These are phyloP conservation scores for Drosophila neotestacea DNA, from an alignment of 2,888 invertebrate genomes.

Conservation along the genomic window DNA sequence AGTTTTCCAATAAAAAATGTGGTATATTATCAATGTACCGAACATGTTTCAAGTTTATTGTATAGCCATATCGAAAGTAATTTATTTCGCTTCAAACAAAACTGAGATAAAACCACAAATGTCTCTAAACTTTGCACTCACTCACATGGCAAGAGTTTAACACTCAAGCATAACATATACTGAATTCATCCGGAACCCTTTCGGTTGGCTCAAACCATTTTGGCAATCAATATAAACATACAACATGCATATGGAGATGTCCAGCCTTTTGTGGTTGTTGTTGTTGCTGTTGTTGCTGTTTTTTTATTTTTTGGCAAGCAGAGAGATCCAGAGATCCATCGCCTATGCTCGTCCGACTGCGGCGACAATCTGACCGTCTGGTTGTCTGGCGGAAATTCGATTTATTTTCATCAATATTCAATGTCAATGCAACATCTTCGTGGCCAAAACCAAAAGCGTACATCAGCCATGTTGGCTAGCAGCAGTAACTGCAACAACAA, in stretches of 20 bases:
- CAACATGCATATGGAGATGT: conserved; percentile 48
- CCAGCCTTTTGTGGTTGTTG: conserved; percentile 14
- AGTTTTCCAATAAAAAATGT: too few relatives aligned
- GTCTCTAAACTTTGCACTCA: conserved; percentile 30
- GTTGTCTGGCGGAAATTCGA: conserved; percentile 76
- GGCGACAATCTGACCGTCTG: conserved; percentile 24
- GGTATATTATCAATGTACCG: too few relatives aligned
- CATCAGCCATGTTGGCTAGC: conserved; percentile 68
- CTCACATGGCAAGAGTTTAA: conserved; percentile 38
- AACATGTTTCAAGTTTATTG: background rate
- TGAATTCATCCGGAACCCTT: conserved; percentile 69
- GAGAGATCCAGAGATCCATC: conserved; percentile 47
- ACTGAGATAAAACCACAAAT: conserved; percentile 57
- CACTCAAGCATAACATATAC: conserved; percentile 47
- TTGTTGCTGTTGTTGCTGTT: conserved; percentile 10
- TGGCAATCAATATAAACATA: conserved; percentile 65
- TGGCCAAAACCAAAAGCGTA: conserved; percentile 74
- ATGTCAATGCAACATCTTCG: conserved; percentile 81
- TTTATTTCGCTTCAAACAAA: conserved; percentile 36
- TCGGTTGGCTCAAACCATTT: conserved; percentile 64
- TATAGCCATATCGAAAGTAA: conserved; percentile 21
- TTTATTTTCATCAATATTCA: conserved; percentile 82
- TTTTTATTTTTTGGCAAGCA: conserved; percentile 24
- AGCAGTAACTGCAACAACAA: conserved; percentile 35
- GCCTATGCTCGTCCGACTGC: conserved; percentile 20